A percentile compares a stretch with the other conserved stretches of the same genome.
Evolutionary conservation across 2,888 invertebrate species (phyloP).

Genomic region (Agriotes lineatus): DNA sequence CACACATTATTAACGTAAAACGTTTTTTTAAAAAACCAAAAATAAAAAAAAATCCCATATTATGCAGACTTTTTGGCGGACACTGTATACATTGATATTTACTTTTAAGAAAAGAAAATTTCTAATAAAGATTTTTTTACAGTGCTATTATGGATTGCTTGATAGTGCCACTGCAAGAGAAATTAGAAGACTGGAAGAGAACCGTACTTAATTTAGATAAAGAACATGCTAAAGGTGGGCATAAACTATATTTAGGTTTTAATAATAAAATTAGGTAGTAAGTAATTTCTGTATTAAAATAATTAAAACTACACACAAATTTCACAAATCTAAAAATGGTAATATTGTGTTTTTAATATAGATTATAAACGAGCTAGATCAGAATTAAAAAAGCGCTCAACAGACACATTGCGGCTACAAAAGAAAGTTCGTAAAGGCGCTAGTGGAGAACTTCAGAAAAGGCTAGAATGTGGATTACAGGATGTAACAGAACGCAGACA

Average conservation of each 20-base stretch:
- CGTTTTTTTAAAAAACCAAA: no score
- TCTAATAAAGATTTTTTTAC: no score
- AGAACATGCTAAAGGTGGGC: slow-evolving; percentile 85
- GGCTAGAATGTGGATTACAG: slow-evolving; percentile 76
- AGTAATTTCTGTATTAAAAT: no score
- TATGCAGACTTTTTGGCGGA: no score
- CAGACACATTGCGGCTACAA: slow-evolving; percentile 90
- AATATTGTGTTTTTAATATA: no score
- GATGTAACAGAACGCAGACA: slow-evolving; percentile 88
- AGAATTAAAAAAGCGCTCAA: slow-evolving; percentile 91
- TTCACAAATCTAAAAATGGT: no score
- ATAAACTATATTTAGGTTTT: not conserved
- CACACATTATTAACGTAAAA: no score
- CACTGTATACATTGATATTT: no score
- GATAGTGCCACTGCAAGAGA: slow-evolving; percentile 86
- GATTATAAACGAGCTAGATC: slow-evolving; percentile 95
- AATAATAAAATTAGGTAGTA: not conserved
- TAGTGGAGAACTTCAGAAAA: slow-evolving; percentile 68
- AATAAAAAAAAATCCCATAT: no score
- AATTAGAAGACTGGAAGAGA: slow-evolving; percentile 91
- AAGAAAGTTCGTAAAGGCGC: slow-evolving; percentile 85
- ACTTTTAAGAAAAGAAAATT: no score
- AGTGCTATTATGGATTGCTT: slow-evolving; percentile 86
- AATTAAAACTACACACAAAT: no score
- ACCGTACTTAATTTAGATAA: slow-evolving; percentile 86